phyloP scores from a whole-genome alignment of 2,888 invertebrate species.

The Eurois occulta region DNA sequence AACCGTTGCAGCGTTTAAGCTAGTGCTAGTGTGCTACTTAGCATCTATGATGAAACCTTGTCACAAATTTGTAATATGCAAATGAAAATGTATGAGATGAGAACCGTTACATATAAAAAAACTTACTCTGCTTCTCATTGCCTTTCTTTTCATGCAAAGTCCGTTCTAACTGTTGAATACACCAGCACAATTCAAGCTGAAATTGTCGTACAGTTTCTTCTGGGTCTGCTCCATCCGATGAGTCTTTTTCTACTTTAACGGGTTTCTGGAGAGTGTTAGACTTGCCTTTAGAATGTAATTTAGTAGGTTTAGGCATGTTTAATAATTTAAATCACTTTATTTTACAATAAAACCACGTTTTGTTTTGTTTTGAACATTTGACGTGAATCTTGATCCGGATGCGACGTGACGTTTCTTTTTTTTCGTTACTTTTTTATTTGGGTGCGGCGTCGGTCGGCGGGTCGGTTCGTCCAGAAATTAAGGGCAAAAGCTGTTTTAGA shows the following conservation, averaged over 20 bases:
- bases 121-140: constrained; percentile 90
- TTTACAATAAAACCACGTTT: constrained; percentile 71
- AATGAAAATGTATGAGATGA: neutral
- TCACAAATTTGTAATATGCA: neutral
- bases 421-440: constrained; percentile 5
- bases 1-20: neutral
- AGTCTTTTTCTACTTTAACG: constrained; percentile 79
- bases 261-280: constrained; percentile 83
- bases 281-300: constrained; percentile 85
- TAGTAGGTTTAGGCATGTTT: constrained; percentile 85
- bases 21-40: constrained; percentile 33
- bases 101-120: neutral
- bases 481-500: neutral
- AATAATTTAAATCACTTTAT: constrained; percentile 25
- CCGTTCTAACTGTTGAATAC: constrained; percentile 93
- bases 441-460: constrained; percentile 61
- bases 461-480: constrained; percentile 43
- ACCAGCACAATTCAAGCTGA: constrained; percentile 95
- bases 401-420: constrained; percentile 45
- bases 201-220: constrained; percentile 92
- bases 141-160: constrained; percentile 91
- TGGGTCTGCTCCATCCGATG: constrained; percentile 74
- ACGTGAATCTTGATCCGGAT: constrained; percentile 36
- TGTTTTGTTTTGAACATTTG: constrained; percentile 72
- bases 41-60: constrained; percentile 4